Evolutionary conservation across 2,113 vertebrate genomes (phyloP).

Genomic region (Sander lucioperca): DNA sequence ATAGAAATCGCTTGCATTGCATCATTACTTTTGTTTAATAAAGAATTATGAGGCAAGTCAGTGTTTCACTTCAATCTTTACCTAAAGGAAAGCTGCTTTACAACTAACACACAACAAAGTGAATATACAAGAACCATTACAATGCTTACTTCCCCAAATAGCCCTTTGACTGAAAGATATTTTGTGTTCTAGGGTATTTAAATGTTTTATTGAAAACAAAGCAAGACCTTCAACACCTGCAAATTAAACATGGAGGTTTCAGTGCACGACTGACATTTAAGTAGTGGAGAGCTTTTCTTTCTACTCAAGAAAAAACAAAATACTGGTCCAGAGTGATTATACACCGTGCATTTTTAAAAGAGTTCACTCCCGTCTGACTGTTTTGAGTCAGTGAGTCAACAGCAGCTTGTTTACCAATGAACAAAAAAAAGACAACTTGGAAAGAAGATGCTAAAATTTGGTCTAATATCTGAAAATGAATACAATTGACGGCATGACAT

Average conservation of each 20-base stretch:
- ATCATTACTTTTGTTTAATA: conserved; percentile 35
- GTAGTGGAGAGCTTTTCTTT: not conserved
- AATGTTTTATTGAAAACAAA: not conserved
- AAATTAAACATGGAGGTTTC: too few relatives aligned
- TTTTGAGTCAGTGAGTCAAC: not conserved
- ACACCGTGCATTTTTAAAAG: not conserved
- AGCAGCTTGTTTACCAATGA: not conserved
- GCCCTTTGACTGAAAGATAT: not conserved
- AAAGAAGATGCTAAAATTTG: not conserved
- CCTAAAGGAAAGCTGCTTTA: not conserved
- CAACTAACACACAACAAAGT: not conserved
- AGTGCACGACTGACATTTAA: too few relatives aligned
- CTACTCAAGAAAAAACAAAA: not conserved
- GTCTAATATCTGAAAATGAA: not conserved
- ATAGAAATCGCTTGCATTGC: conserved; percentile 45
- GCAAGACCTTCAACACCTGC: too few relatives aligned
- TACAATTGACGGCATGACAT: too few relatives aligned
- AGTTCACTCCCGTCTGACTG: not conserved
- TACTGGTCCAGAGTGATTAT: not conserved
- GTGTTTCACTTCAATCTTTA: not conserved
- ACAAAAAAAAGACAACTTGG: not conserved
- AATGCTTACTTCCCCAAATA: not conserved
- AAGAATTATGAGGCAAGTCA: conserved; percentile 2
- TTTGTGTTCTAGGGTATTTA: not conserved
- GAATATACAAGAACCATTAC: not conserved